Percentiles rank a stretch among this genome's conserved stretches.
These are phyloP conservation scores for Lordiphosa andalusiaca DNA, from an alignment of 2,888 invertebrate genomes.

Conservation along the genomic window DNA sequence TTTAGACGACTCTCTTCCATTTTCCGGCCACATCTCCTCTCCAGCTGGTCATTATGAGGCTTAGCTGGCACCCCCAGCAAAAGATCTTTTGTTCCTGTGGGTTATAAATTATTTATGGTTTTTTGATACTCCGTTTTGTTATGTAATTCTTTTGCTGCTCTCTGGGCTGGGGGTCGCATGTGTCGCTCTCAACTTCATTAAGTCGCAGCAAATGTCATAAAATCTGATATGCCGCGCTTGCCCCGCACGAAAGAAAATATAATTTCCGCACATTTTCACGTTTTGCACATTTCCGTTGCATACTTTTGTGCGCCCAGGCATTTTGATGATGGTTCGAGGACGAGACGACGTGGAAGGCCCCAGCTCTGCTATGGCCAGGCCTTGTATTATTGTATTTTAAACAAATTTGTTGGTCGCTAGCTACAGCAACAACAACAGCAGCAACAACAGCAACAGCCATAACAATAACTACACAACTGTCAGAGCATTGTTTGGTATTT, in stretches of 20 bases:
- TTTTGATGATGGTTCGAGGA: slow-evolving; percentile 49
- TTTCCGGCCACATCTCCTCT: slow-evolving; percentile 20
- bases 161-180: slow-evolving; percentile 32
- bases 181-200: slow-evolving; percentile 57
- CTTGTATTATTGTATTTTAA: slow-evolving; percentile 58
- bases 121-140: slow-evolving; percentile 40
- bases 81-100: slow-evolving; percentile 42
- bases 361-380: too few relatives aligned
- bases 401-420: slow-evolving; percentile 58
- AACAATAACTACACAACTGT: slow-evolving; percentile 32
- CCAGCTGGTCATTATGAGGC: slow-evolving; percentile 19
- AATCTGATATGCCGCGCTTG: slow-evolving; percentile 43
- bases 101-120: slow-evolving; percentile 69
- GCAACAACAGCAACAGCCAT: slow-evolving; percentile 17
- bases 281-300: slow-evolving; percentile 71
- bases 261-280: slow-evolving; percentile 73
- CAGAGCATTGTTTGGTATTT: slow-evolving; percentile 25
- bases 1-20: background rate
- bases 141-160: slow-evolving; percentile 8
- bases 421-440: slow-evolving; percentile 15
- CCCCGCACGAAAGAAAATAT: slow-evolving; percentile 40
- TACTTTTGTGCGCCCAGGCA: slow-evolving; percentile 61
- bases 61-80: too few relatives aligned
- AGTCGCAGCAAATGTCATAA: slow-evolving; percentile 56
- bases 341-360: slow-evolving; percentile 1